phyloP scores from a whole-genome alignment of 1,140 invertebrate species.

The Dufourea novaeangliae region DNA sequence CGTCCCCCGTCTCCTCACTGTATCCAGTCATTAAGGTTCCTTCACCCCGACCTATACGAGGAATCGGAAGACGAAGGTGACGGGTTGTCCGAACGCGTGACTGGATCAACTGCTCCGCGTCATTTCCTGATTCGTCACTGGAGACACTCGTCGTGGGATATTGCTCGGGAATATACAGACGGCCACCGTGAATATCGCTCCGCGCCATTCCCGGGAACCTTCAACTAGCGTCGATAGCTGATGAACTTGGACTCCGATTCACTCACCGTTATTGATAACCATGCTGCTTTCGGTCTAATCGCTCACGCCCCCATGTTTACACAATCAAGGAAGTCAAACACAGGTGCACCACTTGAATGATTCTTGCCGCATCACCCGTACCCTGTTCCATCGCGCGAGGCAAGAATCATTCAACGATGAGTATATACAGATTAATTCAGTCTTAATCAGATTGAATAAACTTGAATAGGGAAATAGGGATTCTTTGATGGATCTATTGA shows the following conservation, averaged over 20 bases:
- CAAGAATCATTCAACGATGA: too few relatives aligned
- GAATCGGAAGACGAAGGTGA: constrained; percentile 50
- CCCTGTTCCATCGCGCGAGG: too few relatives aligned
- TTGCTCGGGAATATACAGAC: background rate
- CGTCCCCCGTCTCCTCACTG: constrained; percentile 8
- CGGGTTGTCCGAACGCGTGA: constrained; percentile 19
- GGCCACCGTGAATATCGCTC: background rate
- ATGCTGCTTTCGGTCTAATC: too few relatives aligned
- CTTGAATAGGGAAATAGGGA: too few relatives aligned
- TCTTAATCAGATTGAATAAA: too few relatives aligned
- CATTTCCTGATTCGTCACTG: constrained; percentile 25
- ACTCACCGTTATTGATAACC: background rate
- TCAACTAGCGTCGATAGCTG: too few relatives aligned
- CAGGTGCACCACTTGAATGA: background rate
- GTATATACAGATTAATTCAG: too few relatives aligned
- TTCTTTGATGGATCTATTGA: too few relatives aligned
- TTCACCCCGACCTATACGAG: constrained; percentile 55
- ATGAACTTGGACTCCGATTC: background rate
- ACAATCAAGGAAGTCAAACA: background rate
- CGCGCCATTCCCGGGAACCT: too few relatives aligned
- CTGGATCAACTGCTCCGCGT: constrained; percentile 10
- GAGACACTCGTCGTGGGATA: background rate
- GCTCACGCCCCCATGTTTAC: too few relatives aligned
- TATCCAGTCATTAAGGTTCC: constrained; percentile 65
- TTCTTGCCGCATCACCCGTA: too few relatives aligned